phyloP scores from a whole-genome alignment of 2,113 vertebrate species.

The Plectropomus leopardus region DNA sequence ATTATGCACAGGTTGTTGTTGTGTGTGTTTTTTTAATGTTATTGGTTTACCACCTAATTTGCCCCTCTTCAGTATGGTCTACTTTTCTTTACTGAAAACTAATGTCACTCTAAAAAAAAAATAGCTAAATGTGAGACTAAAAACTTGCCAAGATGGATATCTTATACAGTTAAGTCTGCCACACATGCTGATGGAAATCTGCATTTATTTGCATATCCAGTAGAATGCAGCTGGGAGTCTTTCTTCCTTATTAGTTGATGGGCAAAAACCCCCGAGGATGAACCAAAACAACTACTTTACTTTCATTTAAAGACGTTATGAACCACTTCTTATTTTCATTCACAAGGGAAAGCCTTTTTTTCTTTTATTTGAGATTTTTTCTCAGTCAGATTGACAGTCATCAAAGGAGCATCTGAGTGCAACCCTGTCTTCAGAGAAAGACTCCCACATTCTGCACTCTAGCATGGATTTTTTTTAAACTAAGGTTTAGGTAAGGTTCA shows the following conservation, averaged over 20 bases:
- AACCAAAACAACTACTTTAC: slow-evolving; percentile 30
- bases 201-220: slow-evolving; percentile 69
- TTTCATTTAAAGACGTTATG: slow-evolving; percentile 21
- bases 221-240: slow-evolving; percentile 19
- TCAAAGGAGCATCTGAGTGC: slow-evolving; percentile 11
- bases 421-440: slow-evolving; percentile 21
- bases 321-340: neutral
- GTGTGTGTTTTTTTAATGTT: neutral
- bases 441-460: slow-evolving; percentile 35
- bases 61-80: neutral
- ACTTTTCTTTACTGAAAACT: neutral
- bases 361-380: slow-evolving; percentile 1
- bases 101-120: neutral
- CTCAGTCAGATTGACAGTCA: slow-evolving; percentile 11
- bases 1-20: neutral
- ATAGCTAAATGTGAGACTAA: neutral
- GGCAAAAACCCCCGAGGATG: slow-evolving; percentile 4
- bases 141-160: slow-evolving; percentile 24
- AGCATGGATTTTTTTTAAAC: neutral
- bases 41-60: neutral
- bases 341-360: neutral
- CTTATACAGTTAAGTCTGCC: slow-evolving; percentile 12
- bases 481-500: slow-evolving; percentile 22
- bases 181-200: slow-evolving; percentile 56
- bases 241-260: slow-evolving; percentile 25